phyloP scores from a whole-genome alignment of 2,113 vertebrate species.

The Heteronetta atricapilla region DNA sequence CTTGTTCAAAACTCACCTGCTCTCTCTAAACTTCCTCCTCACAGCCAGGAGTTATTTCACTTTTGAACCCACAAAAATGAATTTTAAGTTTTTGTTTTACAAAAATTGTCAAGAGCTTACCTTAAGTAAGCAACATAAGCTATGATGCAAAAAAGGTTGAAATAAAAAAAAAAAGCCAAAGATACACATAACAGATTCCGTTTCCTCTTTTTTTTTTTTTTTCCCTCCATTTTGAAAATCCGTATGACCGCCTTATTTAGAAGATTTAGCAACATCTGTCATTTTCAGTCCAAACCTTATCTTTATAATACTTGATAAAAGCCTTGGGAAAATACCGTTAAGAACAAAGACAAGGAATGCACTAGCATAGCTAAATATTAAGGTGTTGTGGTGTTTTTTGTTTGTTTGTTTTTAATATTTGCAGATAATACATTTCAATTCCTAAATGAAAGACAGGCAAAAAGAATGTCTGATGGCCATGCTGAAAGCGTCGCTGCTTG shows the following conservation, averaged over 20 bases:
- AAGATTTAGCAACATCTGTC: background rate
- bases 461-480: background rate
- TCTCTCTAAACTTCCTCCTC: background rate
- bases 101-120: background rate
- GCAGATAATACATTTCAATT: background rate
- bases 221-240: background rate
- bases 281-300: background rate
- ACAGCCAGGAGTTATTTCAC: background rate
- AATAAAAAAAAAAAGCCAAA: too few relatives aligned
- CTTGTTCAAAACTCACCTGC: background rate
- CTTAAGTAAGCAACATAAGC: background rate
- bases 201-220: too few relatives aligned
- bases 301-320: background rate
- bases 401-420: background rate
- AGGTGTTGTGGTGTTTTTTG: background rate
- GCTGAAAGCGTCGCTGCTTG: accelerated
- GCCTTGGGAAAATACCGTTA: background rate
- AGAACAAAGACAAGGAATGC: background rate
- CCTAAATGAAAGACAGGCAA: background rate
- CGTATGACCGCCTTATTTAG: background rate
- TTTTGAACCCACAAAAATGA: background rate
- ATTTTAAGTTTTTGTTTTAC: background rate
- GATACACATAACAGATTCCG: too few relatives aligned
- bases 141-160: background rate
- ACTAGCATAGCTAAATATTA: background rate